Base-by-base conservation (phyloP, 1,140 invertebrate species). In the Nasonia vitripennis region DNA sequence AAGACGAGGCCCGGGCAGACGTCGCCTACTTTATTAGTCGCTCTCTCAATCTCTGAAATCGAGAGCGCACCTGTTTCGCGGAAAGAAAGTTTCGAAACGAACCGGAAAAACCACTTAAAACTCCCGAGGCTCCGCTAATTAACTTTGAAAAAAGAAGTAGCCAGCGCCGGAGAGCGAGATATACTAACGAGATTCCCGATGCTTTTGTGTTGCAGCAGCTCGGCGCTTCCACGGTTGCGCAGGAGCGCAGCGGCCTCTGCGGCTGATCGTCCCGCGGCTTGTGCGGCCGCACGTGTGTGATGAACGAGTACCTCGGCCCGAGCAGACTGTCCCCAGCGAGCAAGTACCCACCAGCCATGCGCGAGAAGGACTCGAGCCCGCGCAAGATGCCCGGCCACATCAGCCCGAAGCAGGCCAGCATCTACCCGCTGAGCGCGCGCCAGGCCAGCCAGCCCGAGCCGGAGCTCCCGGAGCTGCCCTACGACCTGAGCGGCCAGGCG, bases 351-450 rank as follows among this genome's bases (percentile, higher is more conserved):
- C 91, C 92, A 93, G 93, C 92, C 90, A 96, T 97, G 96, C 95
- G 96, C 93, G 96, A 97, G 93, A 97, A 97, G 93, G 96, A 97
- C 93, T 96, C 96, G 86, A 96, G 95, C 89, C 96, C 96, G 85
- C 94, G 96, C 90, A 96, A 96, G 93, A 96, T 96, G 96, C 93
- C 94, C 48, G 94, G 94, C 70, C 94, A 95, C 91, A 95, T 95
- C 90, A 96, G 95, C 89, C 96, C 95, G 67, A 96, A 96, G 90
- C 96, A 96, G 90, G 96, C 95, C 77, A 95, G 95, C 87, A 95
- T 96, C 71, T 96, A 96, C 91, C 96, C 96, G 37, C 89, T 95
- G 86, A 94, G 95, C 89, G 93, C 95, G 48, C 93, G 94, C 86
- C 55, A 62, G 17, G 48, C 79, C 1, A 37, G 41, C 34, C 78